Conservation (phyloP, 2,113 vertebrate genomes). For the Macquaria australasica region DNA sequence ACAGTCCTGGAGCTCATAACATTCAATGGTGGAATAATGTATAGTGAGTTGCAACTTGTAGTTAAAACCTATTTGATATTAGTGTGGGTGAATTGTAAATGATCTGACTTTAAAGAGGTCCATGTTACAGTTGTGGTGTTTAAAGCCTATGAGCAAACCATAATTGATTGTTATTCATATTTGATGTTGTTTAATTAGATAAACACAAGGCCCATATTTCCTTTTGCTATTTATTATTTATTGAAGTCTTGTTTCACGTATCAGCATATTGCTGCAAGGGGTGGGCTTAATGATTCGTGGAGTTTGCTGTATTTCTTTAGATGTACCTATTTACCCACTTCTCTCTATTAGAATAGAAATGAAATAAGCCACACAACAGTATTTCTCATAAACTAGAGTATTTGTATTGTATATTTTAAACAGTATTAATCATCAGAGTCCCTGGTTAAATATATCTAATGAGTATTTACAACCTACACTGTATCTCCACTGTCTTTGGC, state of each 20-base stretch:
- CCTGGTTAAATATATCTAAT: background rate
- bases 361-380: background rate
- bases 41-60: background rate
- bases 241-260: slow-evolving; percentile 61
- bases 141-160: slow-evolving; percentile 48
- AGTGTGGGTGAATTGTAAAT: slow-evolving; percentile 8
- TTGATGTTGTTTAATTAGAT: slow-evolving; percentile 80
- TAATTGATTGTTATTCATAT: slow-evolving; percentile 80
- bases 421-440: background rate
- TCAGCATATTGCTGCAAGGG: slow-evolving; percentile 52
- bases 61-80: slow-evolving; percentile 24
- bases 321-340: background rate
- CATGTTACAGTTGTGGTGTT: slow-evolving; percentile 47
- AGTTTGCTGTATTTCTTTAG: slow-evolving; percentile 25
- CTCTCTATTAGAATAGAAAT: background rate
- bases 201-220: slow-evolving; percentile 77
- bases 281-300: slow-evolving; percentile 27
- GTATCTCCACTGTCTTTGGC: slow-evolving; percentile 4
- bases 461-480: background rate
- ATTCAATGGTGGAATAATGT: slow-evolving; percentile 15
- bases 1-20: slow-evolving; percentile 6
- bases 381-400: background rate
- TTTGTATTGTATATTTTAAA: background rate
- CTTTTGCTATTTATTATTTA: slow-evolving; percentile 75
- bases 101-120: slow-evolving; percentile 27